phyloP scores from a whole-genome alignment of 2,113 vertebrate species.

The Macrotus californicus region DNA sequence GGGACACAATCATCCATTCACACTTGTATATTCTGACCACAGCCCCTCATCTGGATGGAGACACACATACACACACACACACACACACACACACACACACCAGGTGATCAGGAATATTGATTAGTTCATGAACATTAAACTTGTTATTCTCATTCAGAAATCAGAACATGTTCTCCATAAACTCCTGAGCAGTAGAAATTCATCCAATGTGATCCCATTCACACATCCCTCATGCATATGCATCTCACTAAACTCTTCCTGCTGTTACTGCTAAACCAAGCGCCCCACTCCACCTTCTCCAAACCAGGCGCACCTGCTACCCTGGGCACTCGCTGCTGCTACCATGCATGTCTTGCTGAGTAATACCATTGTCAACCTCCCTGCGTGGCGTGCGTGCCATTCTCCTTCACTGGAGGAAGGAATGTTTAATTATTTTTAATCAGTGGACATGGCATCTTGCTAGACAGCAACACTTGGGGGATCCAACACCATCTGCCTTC shows the following conservation, averaged over 20 bases:
- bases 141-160: neutral
- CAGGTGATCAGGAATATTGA: neutral
- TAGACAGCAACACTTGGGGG: constrained; percentile 73
- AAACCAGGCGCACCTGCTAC: constrained; percentile 67
- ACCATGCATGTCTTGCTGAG: constrained; percentile 55
- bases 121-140: neutral
- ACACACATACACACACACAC: too few species aligned
- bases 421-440: constrained; percentile 78
- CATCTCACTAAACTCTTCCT: constrained; percentile 55
- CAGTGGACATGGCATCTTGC: constrained; percentile 76
- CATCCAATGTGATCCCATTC: constrained; percentile 27
- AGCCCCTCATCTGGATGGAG: neutral
- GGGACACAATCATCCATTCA: neutral
- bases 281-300: constrained; percentile 28
- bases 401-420: constrained; percentile 68
- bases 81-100: neutral
- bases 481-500: constrained; percentile 74
- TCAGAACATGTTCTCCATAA: neutral
- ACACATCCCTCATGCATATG: constrained; percentile 55
- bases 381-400: constrained; percentile 44
- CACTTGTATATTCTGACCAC: neutral
- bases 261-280: constrained; percentile 48
- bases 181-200: constrained; percentile 14
- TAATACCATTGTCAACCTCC: constrained; percentile 68
- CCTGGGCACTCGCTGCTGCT: constrained; percentile 32